Base-by-base conservation (phyloP, 2,888 invertebrate genomes). In the Byasa hedistus region DNA sequence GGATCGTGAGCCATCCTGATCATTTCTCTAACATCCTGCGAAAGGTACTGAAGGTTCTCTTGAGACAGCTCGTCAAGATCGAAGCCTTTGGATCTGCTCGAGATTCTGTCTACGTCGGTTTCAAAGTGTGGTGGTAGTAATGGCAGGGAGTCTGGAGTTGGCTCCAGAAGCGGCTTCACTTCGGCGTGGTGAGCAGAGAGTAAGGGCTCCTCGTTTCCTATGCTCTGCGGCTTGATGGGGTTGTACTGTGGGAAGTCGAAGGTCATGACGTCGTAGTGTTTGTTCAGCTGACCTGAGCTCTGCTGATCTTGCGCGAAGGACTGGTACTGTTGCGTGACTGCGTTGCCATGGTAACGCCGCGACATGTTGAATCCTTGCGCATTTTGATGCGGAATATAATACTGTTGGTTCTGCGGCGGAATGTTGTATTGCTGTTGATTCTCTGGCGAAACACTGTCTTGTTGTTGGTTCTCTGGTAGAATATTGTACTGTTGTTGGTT, bases 21-120 rank as follows among this genome's bases (percentile, higher is more conserved):
- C 84, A 92, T 82, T 2, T 91, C 90, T 51, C 82, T 79, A 0
- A 92, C 83, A 70, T 84, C 85, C 54, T 85, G 83, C 0, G 91
- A 87, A 1, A 92, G 69, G 60, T 91, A 91, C 70, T 92, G 92
- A 0, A 92, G 77, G 55, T 82, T 87, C 0, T 92, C 90, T 5
- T 91, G 91, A 51, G 78, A 81, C 0, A 89, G 70, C 44, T 84
- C 89, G 8, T 84, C 83, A 0, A 82, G 66, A 4, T 82, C 77
- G 19, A 81, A 77, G 0, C 81, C 81, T 39, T 89, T 87, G 1
- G 87, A 84, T 10, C 87, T 75, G 61, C 85, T 82, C 0, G 83
- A 80, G 2, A 83, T 76, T 57, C 85, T 84, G 19, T 75, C 75
- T 0, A 83, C 69, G n/a, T 75, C 77, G 17, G 70, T 75, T 22